Percentiles rank a stretch among this genome's conserved stretches.
Conservation (phyloP, 2,888 invertebrate species). For the Thecophora atra region DNA sequence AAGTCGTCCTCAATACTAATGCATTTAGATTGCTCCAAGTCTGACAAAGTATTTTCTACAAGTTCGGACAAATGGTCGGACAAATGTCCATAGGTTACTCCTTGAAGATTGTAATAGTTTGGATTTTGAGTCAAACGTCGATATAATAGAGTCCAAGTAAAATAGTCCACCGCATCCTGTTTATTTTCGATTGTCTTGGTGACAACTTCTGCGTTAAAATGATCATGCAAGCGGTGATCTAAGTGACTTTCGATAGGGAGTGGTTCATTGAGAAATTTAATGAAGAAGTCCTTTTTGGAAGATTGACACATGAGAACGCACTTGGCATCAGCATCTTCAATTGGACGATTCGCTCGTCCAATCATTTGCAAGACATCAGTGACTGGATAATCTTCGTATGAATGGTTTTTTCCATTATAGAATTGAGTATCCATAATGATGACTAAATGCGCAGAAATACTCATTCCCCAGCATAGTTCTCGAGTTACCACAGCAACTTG, state of each 20-base stretch:
- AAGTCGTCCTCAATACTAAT: slow-evolving; percentile 98
- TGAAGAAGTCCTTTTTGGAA: slow-evolving; percentile 98
- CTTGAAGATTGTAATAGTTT: slow-evolving; percentile 98
- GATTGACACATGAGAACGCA: slow-evolving; percentile 97
- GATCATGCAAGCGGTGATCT: slow-evolving; percentile 97
- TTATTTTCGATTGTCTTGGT: slow-evolving; percentile 99
- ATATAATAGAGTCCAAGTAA: slow-evolving; percentile 99
- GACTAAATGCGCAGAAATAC: slow-evolving; percentile 91
- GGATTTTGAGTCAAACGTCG: slow-evolving; percentile 97
- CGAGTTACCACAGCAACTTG: slow-evolving; percentile 92
- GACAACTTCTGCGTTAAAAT: slow-evolving; percentile 99
- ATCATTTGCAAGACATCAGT: slow-evolving; percentile 98
- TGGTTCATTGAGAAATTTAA: slow-evolving; percentile 97
- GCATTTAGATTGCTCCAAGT: slow-evolving; percentile 96
- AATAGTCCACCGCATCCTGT: slow-evolving; percentile 98
- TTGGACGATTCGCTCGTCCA: slow-evolving; percentile 92
- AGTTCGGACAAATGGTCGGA: slow-evolving; percentile 98
- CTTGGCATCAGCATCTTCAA: slow-evolving; percentile 91
- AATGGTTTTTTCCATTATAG: slow-evolving; percentile 83
- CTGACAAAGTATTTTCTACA: slow-evolving; percentile 93
- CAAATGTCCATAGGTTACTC: slow-evolving; percentile 94
- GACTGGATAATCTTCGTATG: slow-evolving; percentile 97
- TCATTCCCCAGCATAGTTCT: slow-evolving; percentile 92
- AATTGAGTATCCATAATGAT: slow-evolving; percentile 96
- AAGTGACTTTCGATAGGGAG: slow-evolving; percentile 97